Base-by-base conservation (phyloP, 2,113 vertebrate species). In the Cephalopholis sonnerati region DNA sequence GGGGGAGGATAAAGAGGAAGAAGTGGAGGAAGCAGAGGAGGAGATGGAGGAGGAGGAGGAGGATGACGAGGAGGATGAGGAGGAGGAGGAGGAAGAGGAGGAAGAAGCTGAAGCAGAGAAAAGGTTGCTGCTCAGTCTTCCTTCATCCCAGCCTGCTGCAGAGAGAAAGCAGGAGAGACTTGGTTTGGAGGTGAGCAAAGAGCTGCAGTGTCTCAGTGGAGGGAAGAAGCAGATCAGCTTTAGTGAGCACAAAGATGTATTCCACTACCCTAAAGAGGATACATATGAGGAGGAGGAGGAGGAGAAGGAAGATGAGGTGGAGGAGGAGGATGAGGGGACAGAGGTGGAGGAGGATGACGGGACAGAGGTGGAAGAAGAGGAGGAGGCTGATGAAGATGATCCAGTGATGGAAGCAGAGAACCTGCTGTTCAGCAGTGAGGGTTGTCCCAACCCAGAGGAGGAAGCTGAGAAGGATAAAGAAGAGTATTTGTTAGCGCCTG, bases 401-500 rank as follows among this genome's bases (percentile, higher is more conserved):
- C 97, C 97, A 4, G 95, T 87, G 95, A 96, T 89, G 84, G 97
- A 79, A 87, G 97, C 97, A 0, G 97, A 98, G 90, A 97, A 97
- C 0, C 89, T 95, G 69, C 94, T 84, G 13, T 97, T 98, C 86
- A 81, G 85, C 36, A 90, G 91, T 4, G 95, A 95, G 7, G 91
- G 76, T 53, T 86, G 87, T 87, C 91, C 93, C 0, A 96, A 97
- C 89, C 93, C 87, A 18, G 97, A 97, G 67, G 96, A 96, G 67
- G 58, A 88, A 29, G 89, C 85, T 36, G 93, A 93, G 65, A 71
- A 90, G 41, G 89, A 76, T 24, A 69, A 74, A 25, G 81, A 84
- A 17, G 94, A 95, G 57, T 90, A 73, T 91, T 2, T 77, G 74
- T 54, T 87, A 1, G 73, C 4, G 0, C 16, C 55, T 51, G 90